These are phyloP conservation scores for Microcebus ravelobensis DNA, from an alignment of 2,113 vertebrate genomes.

Conservation along the genomic window DNA sequence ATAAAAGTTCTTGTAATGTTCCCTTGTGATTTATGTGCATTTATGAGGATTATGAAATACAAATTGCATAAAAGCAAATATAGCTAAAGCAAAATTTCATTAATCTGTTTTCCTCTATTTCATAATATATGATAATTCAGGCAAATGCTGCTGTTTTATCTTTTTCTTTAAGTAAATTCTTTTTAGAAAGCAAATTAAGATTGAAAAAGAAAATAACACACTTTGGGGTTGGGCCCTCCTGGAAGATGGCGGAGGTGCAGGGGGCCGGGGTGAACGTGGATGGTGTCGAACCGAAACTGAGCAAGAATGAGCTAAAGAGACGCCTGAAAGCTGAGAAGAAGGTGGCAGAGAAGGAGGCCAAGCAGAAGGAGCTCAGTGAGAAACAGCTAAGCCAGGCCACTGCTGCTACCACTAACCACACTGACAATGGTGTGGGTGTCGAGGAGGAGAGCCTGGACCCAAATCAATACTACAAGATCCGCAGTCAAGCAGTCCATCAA, in stretches of 20 bases:
- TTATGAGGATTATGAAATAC: slow-evolving; percentile 10
- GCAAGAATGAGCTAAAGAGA: slow-evolving; percentile 96
- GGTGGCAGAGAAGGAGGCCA: slow-evolving; percentile 94
- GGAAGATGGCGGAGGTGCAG: too few relatives aligned
- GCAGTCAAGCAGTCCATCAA: slow-evolving; percentile 93
- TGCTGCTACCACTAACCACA: slow-evolving; percentile 52
- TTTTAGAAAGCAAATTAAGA: not conserved
- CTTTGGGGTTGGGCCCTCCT: too few relatives aligned
- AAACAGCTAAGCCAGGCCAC: slow-evolving; percentile 77
- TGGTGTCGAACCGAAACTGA: too few relatives aligned
- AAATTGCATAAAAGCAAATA: not conserved
- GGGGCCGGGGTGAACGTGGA: too few relatives aligned
- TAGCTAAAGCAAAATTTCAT: not conserved
- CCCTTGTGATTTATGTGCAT: not conserved
- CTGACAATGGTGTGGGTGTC: slow-evolving; percentile 74
- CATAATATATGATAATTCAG: not conserved
- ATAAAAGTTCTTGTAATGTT: not conserved
- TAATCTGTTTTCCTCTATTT: not conserved
- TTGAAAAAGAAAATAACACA: not conserved
- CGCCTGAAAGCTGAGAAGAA: slow-evolving; percentile 97
- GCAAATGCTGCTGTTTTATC: not conserved
- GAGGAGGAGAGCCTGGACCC: slow-evolving; percentile 97
- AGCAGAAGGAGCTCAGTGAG: slow-evolving; percentile 89
- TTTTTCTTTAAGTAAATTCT: not conserved
- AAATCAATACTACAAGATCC: slow-evolving; percentile 99